Evolutionary conservation across 2,113 vertebrate species (phyloP).

Genomic region (Eulemur macaco): DNA sequence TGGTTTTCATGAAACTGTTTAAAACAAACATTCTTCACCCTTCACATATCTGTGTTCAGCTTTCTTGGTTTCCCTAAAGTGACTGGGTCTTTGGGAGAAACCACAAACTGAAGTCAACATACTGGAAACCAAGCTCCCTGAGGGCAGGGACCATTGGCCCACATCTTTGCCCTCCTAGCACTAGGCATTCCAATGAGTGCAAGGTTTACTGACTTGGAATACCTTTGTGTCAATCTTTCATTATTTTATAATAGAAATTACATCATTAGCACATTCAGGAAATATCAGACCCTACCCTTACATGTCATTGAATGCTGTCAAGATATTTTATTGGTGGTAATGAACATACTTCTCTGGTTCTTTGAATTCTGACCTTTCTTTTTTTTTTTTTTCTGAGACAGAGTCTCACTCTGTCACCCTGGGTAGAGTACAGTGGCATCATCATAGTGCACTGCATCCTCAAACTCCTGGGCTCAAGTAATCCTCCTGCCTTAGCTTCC

Average conservation of each 20-base stretch:
- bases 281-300: neutral
- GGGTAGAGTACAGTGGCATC: too few relatives aligned
- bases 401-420: too few relatives aligned
- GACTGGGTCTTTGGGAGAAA: neutral
- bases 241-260: slow-evolving; percentile 34
- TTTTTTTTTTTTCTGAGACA: too few relatives aligned
- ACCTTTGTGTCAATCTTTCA: neutral
- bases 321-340: slow-evolving; percentile 20
- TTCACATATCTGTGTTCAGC: neutral
- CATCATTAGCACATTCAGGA: neutral
- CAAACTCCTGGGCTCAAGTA: too few relatives aligned
- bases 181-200: neutral
- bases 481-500: too few relatives aligned
- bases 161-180: neutral
- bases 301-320: neutral
- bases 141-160: neutral
- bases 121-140: neutral
- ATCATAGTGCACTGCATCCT: too few relatives aligned
- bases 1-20: neutral
- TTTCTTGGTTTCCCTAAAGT: neutral
- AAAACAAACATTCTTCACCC: neutral
- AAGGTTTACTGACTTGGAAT: neutral
- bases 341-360: neutral
- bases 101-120: neutral
- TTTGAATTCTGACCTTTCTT: slow-evolving; percentile 34